A percentile compares a stretch with the other conserved stretches of the same genome.
Evolutionary conservation across 2,113 vertebrate genomes (phyloP).

Genomic region (Tupaia chinensis): DNA sequence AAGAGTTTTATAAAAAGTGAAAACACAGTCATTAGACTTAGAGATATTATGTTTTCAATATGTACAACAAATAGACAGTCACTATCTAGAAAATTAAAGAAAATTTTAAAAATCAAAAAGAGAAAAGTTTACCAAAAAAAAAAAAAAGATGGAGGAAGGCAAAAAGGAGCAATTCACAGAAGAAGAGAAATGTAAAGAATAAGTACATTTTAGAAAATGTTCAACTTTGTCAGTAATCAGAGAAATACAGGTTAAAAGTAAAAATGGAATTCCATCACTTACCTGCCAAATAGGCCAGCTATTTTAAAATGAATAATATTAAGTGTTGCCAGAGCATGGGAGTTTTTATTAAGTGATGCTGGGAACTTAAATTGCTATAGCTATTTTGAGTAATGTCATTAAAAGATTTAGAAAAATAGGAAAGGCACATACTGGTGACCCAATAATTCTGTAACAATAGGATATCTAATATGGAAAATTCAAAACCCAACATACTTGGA

Average conservation of each 20-base stretch:
- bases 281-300: not conserved
- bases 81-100: not conserved
- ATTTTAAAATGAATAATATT: constrained; percentile 11
- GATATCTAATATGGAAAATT: too few species aligned
- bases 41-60: not conserved
- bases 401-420: not conserved
- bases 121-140: not conserved
- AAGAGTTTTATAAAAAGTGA: not conserved
- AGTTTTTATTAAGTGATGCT: not conserved
- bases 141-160: not conserved
- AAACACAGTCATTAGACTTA: not conserved
- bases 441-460: not conserved
- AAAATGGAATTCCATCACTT: not conserved
- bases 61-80: not conserved
- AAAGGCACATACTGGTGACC: not conserved
- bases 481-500: too few species aligned
- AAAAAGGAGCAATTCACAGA: not conserved
- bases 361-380: not conserved
- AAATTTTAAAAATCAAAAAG: not conserved
- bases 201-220: not conserved
- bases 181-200: not conserved
- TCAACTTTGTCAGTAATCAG: not conserved
- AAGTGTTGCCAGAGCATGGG: not conserved
- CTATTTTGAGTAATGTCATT: not conserved
- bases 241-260: not conserved